Base-by-base conservation (phyloP, 1,140 invertebrate genomes). In the Ceratina australensis region DNA sequence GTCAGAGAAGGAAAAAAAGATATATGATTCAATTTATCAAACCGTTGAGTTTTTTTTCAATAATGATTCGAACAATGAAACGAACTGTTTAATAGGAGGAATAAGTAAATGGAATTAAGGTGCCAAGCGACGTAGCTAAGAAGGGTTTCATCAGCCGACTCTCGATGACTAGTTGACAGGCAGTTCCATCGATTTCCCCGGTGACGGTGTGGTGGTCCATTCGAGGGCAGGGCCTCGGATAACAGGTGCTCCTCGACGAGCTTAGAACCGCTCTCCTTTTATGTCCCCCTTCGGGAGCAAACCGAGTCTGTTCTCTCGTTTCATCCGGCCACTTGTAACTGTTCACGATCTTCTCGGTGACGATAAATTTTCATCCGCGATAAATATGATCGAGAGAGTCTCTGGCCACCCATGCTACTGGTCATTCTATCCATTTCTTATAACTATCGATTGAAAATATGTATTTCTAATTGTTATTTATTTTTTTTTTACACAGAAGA, bases 321-420 rank as follows among this genome's bases (percentile, higher is more conserved):
- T 82, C 76, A 82, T 74, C 24, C 63, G 42, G 1, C 12, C 18
- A 15, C 68, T 64, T 56, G 68, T 79, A 66, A 83, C 68, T 50
- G 57, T 71, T 59, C 66, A 52, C 73, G 15, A 15, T 42, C 24
- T 16, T 13, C 26, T 5, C 13, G 16, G 33, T 16, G 64, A 50
- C 56, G 69, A 79, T 82, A 61, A 79, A 74, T 66, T 65, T 22
- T 61, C 74, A 57, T 78, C 66, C 24, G 20, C 66, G 78, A 80
- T 82, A 79, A 82, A 72, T 33, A 66, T 54, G 52, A 50, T 67
- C 33, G 24, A 57, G 56, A 4, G 52, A 3, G 7, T 22, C 28
- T n/a, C 47, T n/a, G 18, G n/a, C 8, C 52, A 15, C 66, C n/a
- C 52, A 28, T 24, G n/a, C 65, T 61, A 20, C 24, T 2, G 69